These are phyloP conservation scores for Microctenopoma lineatum DNA, from an alignment of 2,797 vertebrate species.

Conservation along the genomic window DNA sequence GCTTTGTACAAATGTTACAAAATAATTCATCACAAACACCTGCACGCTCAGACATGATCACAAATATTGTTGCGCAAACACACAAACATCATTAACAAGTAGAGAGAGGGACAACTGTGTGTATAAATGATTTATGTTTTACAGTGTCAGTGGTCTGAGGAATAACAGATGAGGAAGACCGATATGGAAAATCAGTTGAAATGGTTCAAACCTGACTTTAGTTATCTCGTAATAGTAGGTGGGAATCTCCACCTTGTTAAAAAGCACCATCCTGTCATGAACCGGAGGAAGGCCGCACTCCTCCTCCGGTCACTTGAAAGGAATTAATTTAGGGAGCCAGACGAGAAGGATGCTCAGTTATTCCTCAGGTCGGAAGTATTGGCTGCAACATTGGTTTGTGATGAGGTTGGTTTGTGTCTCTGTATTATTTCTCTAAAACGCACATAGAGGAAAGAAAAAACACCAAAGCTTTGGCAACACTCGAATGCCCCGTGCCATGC, in stretches of 20 bases:
- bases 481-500: slow-evolving; percentile 66
- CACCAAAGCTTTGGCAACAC: slow-evolving; percentile 80
- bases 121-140: slow-evolving; percentile 3
- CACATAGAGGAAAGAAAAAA: slow-evolving; percentile 23
- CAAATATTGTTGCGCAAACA: slow-evolving; percentile 64
- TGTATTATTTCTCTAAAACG: slow-evolving; percentile 59
- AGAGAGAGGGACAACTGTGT: slow-evolving; percentile 45
- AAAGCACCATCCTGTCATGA: slow-evolving; percentile 61
- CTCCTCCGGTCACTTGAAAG: slow-evolving; percentile 28
- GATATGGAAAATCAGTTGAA: slow-evolving; percentile 41
- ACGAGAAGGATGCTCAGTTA: slow-evolving; percentile 28
- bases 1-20: slow-evolving; percentile 90
- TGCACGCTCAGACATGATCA: slow-evolving; percentile 69
- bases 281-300: slow-evolving; percentile 24
- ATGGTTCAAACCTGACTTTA: slow-evolving; percentile 15
- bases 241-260: slow-evolving; percentile 20
- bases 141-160: slow-evolving; percentile 61
- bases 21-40: slow-evolving; percentile 74
- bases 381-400: slow-evolving; percentile 46
- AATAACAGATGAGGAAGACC: slow-evolving; percentile 55
- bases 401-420: slow-evolving; percentile 58
- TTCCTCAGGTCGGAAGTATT: slow-evolving; percentile 52
- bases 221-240: not conserved
- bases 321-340: slow-evolving; percentile 22
- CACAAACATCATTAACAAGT: slow-evolving; percentile 65